phyloP scores from a whole-genome alignment of 53 echinoderm and acorn worm genomes.

The Arbacia lixula region DNA sequence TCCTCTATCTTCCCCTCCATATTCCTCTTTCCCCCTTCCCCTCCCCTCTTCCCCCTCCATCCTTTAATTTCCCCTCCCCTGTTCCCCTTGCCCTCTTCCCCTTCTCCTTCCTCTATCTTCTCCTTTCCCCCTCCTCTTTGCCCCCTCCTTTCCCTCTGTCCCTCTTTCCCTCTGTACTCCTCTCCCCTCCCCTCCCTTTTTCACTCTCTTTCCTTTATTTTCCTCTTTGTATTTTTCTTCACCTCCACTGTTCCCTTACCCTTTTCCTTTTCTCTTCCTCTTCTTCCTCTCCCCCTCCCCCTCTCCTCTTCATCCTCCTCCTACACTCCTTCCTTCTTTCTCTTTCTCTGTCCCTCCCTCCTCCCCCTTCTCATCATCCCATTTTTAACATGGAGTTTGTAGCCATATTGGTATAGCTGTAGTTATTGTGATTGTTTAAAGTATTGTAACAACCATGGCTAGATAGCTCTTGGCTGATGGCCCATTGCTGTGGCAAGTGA shows the following conservation, averaged over 20 bases:
- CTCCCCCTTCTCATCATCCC: no score
- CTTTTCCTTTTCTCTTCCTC: neutral
- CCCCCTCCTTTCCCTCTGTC: neutral
- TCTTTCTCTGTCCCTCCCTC: no score
- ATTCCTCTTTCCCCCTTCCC: neutral
- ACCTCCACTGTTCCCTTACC: neutral
- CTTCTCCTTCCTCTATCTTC: neutral
- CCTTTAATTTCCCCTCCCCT: neutral
- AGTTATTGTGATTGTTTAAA: no score
- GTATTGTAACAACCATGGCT: no score
- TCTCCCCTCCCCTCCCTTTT: no score
- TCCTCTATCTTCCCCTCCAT: neutral
- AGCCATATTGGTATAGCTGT: no score
- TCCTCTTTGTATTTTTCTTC: neutral
- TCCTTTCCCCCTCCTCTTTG: no score
- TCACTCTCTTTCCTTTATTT: neutral
- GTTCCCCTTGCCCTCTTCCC: neutral
- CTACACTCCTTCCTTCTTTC: no score
- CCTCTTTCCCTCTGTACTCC: neutral
- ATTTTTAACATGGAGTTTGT: no score
- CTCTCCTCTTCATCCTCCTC: no score
- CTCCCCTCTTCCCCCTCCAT: neutral
- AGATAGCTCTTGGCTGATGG: no score
- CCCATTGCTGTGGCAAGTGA: no score
- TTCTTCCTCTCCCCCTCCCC: neutral